A percentile compares a stretch with the other conserved stretches of the same genome.
phyloP scores from a whole-genome alignment of 1,140 invertebrate species.

The Meloidogyne floridensis region DNA sequence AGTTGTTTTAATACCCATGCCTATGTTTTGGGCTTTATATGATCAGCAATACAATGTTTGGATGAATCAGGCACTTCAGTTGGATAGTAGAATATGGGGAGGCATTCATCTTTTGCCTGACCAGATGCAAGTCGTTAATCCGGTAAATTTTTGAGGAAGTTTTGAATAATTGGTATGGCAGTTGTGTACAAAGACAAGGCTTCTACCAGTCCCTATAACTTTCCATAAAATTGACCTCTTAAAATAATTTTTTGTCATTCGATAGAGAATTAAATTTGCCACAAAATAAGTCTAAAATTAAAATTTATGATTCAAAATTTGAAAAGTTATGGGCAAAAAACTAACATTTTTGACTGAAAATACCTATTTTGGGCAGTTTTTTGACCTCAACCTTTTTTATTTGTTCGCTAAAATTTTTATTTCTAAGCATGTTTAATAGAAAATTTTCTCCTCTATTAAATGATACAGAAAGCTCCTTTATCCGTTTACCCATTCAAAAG shows the following conservation, averaged over 20 bases:
- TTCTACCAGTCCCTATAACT: not conserved
- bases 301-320: not conserved
- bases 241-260: not conserved
- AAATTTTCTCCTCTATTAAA: not conserved
- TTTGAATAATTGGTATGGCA: not conserved
- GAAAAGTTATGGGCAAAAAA: not conserved
- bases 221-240: not conserved
- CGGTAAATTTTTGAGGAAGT: constrained; percentile 22
- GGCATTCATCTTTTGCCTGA: constrained; percentile 75
- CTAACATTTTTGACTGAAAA: not conserved
- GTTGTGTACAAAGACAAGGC: not conserved
- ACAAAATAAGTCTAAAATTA: not conserved
- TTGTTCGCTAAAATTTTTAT: not conserved
- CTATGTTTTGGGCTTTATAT: constrained; percentile 72
- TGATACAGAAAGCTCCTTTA: not conserved
- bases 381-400: not conserved
- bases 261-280: not conserved
- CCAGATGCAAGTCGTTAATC: constrained; percentile 77
- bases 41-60: constrained; percentile 67
- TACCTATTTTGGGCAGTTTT: not conserved
- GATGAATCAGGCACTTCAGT: constrained; percentile 57
- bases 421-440: not conserved
- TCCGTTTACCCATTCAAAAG: not conserved
- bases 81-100: constrained; percentile 53
- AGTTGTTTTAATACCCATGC: constrained; percentile 68